Base-by-base conservation (phyloP, 2,113 vertebrate species). In the Phylloscopus trochilus region DNA sequence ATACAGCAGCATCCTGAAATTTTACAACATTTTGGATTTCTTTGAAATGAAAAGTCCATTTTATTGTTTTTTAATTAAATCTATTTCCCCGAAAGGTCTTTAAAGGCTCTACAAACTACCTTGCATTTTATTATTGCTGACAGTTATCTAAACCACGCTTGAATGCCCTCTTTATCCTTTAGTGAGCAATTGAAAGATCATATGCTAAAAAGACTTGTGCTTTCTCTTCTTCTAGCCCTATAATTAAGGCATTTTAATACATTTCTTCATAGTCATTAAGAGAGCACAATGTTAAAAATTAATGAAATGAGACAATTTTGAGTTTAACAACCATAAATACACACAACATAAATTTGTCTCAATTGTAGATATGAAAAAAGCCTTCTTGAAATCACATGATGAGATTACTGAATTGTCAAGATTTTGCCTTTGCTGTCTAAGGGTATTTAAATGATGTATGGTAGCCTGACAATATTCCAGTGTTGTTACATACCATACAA, bases 171-270 rank as follows among this genome's bases (percentile, higher is more conserved):
- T 98, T 98, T 97, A 97, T 97, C 94, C 94, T 97, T 97, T 97
- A 76, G 93, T 97, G 97, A 98, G 98, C 97, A 98, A 98, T 79
- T 97, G 96, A 97, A 97, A 98, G 97, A 98, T 98, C 96, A 97
- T 97, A 97, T 97, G 97, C 94, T 96, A 97, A 97, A 97, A 93
- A 98, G 94, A 95, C 93, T 96, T 91, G 60, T 88, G 91, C 96
- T 97, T 97, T 97, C 93, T 96, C 94, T 95, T 97, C 74, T 97
- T 90, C 93, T 92, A 97, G 93, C 83, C 94, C 93, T 97, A 87
- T 96, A 98, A 97, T 98, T 98, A 98, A 97, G 97, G 96, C 92
- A 90, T 97, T 97, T 96, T 91, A 97, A 97, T 97, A 96, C 87
- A 95, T 90, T 97, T 94, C 92, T 69, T 97, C 94, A 94, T 84